These are phyloP conservation scores for Apomyelois bistriatella DNA, from an alignment of 2,888 invertebrate species.

Conservation along the genomic window DNA sequence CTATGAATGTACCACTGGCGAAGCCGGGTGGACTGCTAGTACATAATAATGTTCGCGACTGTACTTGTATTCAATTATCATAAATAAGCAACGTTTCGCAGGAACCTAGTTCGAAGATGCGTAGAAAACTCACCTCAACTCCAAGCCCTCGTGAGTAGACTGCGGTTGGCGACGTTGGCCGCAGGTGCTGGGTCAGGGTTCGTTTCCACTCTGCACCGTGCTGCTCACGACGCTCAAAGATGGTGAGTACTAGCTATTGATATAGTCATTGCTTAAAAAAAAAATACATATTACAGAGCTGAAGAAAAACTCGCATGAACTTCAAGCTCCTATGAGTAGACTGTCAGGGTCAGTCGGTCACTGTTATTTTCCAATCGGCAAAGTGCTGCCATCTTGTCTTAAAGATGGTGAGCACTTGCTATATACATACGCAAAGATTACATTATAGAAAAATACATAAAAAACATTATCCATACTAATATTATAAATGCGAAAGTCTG, in stretches of 20 bases:
- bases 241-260: slow-evolving; percentile 51
- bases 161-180: slow-evolving; percentile 83
- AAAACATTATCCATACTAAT: too few species aligned
- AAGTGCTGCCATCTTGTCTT: slow-evolving; percentile 52
- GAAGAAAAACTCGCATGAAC: slow-evolving; percentile 86
- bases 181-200: slow-evolving; percentile 78
- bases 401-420: slow-evolving; percentile 57
- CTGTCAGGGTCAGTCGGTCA: slow-evolving; percentile 62
- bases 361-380: slow-evolving; percentile 66
- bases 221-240: slow-evolving; percentile 56
- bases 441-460: too few species aligned
- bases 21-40: too few species aligned
- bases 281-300: too few species aligned
- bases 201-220: slow-evolving; percentile 60
- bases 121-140: slow-evolving; percentile 89
- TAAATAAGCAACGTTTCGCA: slow-evolving; percentile 28
- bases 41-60: too few species aligned
- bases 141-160: slow-evolving; percentile 85
- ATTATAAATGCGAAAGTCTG: too few species aligned
- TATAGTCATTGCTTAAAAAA: not conserved
- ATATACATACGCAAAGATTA: too few species aligned
- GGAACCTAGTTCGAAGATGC: slow-evolving; percentile 85
- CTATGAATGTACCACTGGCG: too few species aligned
- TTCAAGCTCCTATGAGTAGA: slow-evolving; percentile 87
- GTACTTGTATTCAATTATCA: too few species aligned